Conservation (phyloP, 2,797 vertebrate species). For the Numenius phaeopus region DNA sequence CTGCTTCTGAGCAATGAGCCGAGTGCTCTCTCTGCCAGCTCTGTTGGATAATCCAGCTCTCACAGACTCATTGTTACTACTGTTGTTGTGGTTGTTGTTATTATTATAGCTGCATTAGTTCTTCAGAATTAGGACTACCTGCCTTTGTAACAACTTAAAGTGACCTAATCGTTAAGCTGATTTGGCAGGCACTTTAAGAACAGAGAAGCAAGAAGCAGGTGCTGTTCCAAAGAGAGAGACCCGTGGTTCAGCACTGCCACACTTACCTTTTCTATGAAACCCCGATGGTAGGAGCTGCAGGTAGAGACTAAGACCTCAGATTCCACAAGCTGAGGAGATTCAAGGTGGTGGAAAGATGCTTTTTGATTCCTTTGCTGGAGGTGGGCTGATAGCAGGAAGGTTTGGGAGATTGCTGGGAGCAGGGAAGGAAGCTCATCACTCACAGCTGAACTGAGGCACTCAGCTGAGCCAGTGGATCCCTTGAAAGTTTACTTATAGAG, state of each 20-base stretch:
- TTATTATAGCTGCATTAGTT: background rate
- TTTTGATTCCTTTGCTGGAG: background rate
- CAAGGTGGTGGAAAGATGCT: background rate
- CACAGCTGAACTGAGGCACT: background rate
- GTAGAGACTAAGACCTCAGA: background rate
- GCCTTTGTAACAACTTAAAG: background rate
- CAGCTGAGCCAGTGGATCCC: background rate
- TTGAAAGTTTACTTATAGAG: background rate
- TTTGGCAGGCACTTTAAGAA: background rate
- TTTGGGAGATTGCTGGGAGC: background rate
- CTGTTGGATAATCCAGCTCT: background rate
- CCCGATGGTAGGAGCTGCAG: background rate
- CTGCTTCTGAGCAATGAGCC: background rate
- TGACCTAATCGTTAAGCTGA: background rate
- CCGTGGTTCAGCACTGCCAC: accelerated
- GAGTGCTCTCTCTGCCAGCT: background rate
- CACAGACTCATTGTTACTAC: background rate
- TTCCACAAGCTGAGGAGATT: background rate
- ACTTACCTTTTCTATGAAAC: background rate
- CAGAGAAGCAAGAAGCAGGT: background rate
- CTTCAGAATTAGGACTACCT: background rate
- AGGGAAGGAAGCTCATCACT: background rate
- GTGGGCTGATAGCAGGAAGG: background rate
- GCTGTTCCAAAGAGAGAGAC: background rate
- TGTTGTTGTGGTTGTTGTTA: background rate